Percentiles rank a stretch among this genome's conserved stretches.
Conservation (phyloP, 2,113 vertebrate species). For the Irena cyanogastra region DNA sequence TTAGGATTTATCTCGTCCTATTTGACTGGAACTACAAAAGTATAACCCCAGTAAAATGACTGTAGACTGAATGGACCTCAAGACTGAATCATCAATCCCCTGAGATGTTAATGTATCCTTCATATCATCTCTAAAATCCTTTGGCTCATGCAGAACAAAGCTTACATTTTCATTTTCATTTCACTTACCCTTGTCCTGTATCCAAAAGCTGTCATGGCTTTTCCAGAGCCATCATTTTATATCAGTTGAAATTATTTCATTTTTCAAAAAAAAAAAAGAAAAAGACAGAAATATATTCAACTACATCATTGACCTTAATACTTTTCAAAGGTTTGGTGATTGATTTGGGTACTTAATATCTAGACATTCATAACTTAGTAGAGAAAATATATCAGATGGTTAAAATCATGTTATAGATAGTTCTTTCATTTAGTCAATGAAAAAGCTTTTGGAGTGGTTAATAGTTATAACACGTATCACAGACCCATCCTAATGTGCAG, state of each 20-base stretch:
- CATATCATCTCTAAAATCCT: neutral
- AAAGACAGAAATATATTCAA: neutral
- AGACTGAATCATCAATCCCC: neutral
- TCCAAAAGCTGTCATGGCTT: neutral
- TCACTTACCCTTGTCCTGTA: neutral
- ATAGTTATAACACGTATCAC: neutral
- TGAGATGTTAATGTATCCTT: neutral
- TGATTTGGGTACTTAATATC: neutral
- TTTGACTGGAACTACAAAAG: neutral
- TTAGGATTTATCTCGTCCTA: neutral
- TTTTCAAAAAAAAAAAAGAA: neutral
- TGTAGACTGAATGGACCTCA: neutral
- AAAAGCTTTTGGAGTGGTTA: neutral
- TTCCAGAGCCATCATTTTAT: neutral
- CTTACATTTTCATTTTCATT: slow-evolving; percentile 17
- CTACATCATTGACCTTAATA: neutral
- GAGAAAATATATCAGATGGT: neutral
- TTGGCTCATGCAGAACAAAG: neutral
- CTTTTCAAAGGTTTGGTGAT: neutral
- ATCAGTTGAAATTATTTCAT: neutral
- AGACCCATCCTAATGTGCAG: neutral
- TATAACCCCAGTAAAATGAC: neutral
- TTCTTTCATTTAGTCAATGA: neutral
- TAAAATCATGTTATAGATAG: neutral
- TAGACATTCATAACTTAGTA: neutral